These are phyloP conservation scores for Henricia sp. DNA, from an alignment of 53 echinoderm and acorn worm genomes.

Conservation along the genomic window DNA sequence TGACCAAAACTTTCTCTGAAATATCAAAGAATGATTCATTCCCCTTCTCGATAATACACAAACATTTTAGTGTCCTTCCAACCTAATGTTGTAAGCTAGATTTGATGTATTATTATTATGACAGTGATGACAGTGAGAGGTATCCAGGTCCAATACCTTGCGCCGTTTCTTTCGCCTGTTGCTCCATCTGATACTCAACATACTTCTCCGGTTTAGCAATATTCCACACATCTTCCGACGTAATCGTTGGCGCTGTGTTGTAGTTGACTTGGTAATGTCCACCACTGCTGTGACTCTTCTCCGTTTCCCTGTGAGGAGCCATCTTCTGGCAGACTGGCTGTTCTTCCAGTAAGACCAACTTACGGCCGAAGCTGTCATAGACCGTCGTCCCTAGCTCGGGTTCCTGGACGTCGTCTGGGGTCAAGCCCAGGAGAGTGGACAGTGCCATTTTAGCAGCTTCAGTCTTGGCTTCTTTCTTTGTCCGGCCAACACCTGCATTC, in stretches of 20 bases:
- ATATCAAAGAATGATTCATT: too few species aligned
- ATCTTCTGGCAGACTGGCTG: constrained; percentile 12
- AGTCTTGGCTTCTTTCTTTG: constrained; percentile 94
- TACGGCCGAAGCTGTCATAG: constrained; percentile 63
- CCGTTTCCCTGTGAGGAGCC: constrained; percentile 9
- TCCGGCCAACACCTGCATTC: constrained; percentile 82
- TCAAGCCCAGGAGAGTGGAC: constrained; percentile 78
- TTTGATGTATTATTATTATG: too few species aligned
- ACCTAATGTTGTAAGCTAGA: too few species aligned
- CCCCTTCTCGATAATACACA: too few species aligned
- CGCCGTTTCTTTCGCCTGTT: constrained; percentile 20
- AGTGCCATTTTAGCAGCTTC: constrained; percentile 83
- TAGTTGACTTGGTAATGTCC: constrained; percentile 88
- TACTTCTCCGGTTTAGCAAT: constrained; percentile 70
- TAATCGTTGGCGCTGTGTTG: constrained; percentile 64
- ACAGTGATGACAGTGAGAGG: too few species aligned
- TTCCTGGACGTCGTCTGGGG: constrained; percentile 69
- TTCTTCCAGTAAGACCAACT: constrained; percentile 54
- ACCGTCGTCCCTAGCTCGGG: constrained; percentile 30
- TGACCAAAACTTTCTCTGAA: too few species aligned
- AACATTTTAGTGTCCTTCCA: too few species aligned
- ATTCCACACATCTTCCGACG: constrained; percentile 81
- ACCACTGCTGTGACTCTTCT: constrained; percentile 46
- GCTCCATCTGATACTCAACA: constrained; percentile 81
- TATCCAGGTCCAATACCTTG: neutral